Evolutionary conservation across 2,797 vertebrate genomes (phyloP), one percentile per base, ranked within the genome.

Genomic region (Scolopax bukidnonensis): DNA sequence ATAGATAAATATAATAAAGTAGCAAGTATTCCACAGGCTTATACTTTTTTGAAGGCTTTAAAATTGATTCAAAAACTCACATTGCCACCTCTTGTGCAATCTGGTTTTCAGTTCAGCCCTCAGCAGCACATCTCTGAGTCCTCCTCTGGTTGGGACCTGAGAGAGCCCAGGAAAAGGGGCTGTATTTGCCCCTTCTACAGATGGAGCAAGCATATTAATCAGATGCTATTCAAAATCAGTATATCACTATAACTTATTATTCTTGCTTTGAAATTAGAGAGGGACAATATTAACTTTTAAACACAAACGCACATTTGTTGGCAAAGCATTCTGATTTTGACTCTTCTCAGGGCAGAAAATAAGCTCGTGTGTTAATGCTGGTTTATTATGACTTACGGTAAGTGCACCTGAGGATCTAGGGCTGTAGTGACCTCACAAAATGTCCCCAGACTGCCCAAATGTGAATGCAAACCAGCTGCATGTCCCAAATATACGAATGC

Each of bases 1-100:
- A 60, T 95, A 93, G 94, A 97, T 80, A 96, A 94, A 91, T 94
- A 93, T 94, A 91, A 87, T 76, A 82, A 96, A 63, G 67, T n/a
- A 65, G 71, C 67, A 92, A 90, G 32, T 78, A 48, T 90, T 93
- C 68, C 43, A 19, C 68, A 25, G 45, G 47, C 11, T 61, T 75
- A 33, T 20, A 24, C 28, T 68, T 75, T 36, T 41, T 47, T 47
- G 4, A 80, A 78, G 33, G 4, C 38, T 94, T 80, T 91, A 76
- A 93, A 81, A 81, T 57, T 57, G 10, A 77, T 92, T 94, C 57
- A 53, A 50, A 83, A 96, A 69, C 43, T 80, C 28, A 48, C 14
- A 87, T 78, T 93, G 54, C 74, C 87, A 68, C 70, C 60, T 88
- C 36, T 93, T 94, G 73, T 80, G 19, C 64, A 33, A 10, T 32